Evolutionary conservation across 2,888 invertebrate genomes (phyloP).

Genomic region (Plusia festucae): DNA sequence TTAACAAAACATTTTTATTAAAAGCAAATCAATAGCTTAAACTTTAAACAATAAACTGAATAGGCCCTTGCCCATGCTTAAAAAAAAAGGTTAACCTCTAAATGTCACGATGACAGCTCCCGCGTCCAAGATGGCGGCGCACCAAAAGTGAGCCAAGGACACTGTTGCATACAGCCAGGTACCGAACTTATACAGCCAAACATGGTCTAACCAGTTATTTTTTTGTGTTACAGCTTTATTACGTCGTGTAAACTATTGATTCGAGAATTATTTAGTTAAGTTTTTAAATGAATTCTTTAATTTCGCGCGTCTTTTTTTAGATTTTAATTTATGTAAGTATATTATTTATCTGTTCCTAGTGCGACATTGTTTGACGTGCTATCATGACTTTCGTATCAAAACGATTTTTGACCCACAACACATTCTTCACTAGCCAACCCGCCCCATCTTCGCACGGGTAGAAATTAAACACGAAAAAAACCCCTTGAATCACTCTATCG

Average conservation of each 20-base stretch:
- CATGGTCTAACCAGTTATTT: conserved; percentile 48
- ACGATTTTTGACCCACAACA: too few species aligned
- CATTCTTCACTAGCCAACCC: too few species aligned
- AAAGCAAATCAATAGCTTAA: conserved; percentile 10
- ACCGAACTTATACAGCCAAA: conserved; percentile 54
- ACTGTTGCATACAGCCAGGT: conserved; percentile 61
- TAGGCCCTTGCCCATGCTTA: conserved; percentile 45
- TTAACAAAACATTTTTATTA: conserved; percentile 13
- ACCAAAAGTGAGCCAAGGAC: conserved; percentile 77
- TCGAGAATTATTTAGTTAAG: neutral
- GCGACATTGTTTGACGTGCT: too few species aligned
- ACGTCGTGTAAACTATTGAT: conserved; percentile 46
- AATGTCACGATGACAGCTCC: conserved; percentile 75
- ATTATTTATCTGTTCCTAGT: too few species aligned
- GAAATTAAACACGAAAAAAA: too few species aligned
- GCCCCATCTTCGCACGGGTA: too few species aligned
- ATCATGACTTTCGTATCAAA: too few species aligned
- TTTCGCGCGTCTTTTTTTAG: neutral
- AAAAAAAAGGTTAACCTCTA: conserved; percentile 68
- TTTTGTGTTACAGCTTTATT: conserved; percentile 31
- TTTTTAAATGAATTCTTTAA: neutral
- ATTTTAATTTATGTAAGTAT: too few species aligned
- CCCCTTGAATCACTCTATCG: too few species aligned
- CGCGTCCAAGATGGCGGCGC: conserved; percentile 75
- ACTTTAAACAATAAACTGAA: conserved; percentile 23